A percentile compares a stretch with the other conserved stretches of the same genome.
Conservation (phyloP, 1,140 invertebrate species). For the Saccostrea glomerata region DNA sequence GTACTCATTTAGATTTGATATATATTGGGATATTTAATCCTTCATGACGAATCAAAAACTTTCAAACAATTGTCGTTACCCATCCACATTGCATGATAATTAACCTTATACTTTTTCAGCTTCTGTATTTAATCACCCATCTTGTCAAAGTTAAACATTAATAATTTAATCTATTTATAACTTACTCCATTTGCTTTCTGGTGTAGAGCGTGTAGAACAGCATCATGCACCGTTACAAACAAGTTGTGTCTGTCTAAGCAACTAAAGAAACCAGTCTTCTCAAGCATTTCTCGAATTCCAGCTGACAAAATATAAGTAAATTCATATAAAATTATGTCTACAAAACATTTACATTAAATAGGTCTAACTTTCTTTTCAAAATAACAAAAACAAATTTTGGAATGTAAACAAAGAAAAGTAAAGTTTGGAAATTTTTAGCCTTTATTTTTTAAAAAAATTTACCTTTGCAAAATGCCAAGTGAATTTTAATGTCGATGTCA, state of each 20-base stretch:
- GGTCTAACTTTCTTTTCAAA: not conserved
- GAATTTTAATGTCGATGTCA: conserved; percentile 60
- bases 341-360: not conserved
- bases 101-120: too few species aligned
- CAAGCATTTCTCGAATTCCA: conserved; percentile 74
- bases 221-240: conserved; percentile 73
- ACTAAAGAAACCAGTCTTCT: conserved; percentile 72
- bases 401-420: too few species aligned
- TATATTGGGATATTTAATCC: not conserved
- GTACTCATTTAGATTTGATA: not conserved
- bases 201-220: conserved; percentile 66
- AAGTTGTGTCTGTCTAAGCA: conserved; percentile 64
- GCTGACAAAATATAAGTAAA: conserved; percentile 55
- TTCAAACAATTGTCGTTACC: too few species aligned
- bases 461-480: conserved; percentile 69
- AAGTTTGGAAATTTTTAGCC: too few species aligned
- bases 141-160: not conserved
- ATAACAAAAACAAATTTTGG: not conserved
- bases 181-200: not conserved
- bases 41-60: not conserved
- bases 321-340: not conserved
- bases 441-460: conserved; percentile 19
- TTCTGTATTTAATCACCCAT: not conserved
- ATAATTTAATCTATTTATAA: not conserved
- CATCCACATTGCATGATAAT: not conserved